Base-by-base conservation (phyloP, 2,113 vertebrate species). In the Pipra filicauda region DNA sequence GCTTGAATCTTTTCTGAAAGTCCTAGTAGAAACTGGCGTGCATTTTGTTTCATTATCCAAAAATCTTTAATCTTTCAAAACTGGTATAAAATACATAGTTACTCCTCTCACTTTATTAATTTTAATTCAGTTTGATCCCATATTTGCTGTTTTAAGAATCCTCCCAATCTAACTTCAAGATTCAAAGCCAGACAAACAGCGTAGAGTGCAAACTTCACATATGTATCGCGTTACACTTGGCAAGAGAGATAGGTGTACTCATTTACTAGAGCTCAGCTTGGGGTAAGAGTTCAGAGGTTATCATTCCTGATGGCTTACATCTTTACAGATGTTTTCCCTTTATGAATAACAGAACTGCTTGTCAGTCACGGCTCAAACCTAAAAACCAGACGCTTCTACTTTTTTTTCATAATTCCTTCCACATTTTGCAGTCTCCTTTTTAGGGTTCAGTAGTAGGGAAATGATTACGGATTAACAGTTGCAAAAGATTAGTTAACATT, bases 231-330 rank as follows among this genome's bases (percentile, higher is more conserved):
- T 97, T 96, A 93, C 88, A n/a, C 70, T 95, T 97, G 95, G 95
- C 95, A 95, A 78, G 75, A 83, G 67, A 95, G 88, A 93, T 94
- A 92, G 94, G 86, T 84, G 49, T 69, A 33, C 70, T 96, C 86
- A 93, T 97, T 97, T 96, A 90, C 70, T 90, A 76, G 69, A 94
- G 91, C 94, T 91, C 90, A 93, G 91, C 77, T 35, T 69, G 77
- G 77, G 84, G 88, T 89, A 90, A 95, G 96, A 88, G 97, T 89
- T 89, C 95, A 96, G 77, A 85, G 94, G 95, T 96, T 97, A 96
- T 97, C 91, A 71, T 93, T 89, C 93, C 84, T 95, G 65, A 72
- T 57, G 69, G 51, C 66, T 97, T 96, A 95, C 96, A 96, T 92
- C 78, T 92, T 95, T 93, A 95, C 89, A 92, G 80, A 89, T 85